Percentiles rank a stretch among this genome's conserved stretches.
phyloP scores from a whole-genome alignment of 2,113 vertebrate genomes.

The Arvicanthis niloticus region DNA sequence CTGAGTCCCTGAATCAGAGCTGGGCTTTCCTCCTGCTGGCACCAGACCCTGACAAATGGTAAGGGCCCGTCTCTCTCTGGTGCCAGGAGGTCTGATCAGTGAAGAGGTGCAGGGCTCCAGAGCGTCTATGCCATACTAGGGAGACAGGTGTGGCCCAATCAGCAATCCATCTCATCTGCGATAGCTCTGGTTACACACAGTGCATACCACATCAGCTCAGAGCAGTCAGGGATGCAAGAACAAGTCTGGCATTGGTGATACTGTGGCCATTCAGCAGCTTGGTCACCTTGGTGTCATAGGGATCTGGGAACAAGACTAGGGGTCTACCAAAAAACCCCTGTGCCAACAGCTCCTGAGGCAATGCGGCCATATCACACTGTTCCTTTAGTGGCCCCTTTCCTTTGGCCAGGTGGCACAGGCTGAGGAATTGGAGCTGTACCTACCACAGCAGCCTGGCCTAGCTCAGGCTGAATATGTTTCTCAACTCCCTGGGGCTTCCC shows the following conservation, averaged over 20 bases:
- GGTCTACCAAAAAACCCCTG: conserved; percentile 80
- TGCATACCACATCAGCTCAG: conserved; percentile 78
- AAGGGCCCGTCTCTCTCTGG: conserved; percentile 80
- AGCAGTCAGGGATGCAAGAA: conserved; percentile 85
- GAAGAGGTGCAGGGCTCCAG: conserved; percentile 73
- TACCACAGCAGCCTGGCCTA: not conserved
- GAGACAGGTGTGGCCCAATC: conserved; percentile 85
- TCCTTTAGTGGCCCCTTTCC: conserved; percentile 81
- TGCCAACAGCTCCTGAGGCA: conserved; percentile 81
- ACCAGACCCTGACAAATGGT: conserved; percentile 84
- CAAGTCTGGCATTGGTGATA: conserved; percentile 83
- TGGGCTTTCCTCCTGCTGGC: conserved; percentile 83
- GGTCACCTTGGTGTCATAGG: conserved; percentile 80
- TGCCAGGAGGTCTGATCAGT: conserved; percentile 89
- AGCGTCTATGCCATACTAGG: conserved; percentile 77
- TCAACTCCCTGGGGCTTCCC: not conserved
- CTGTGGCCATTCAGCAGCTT: conserved; percentile 82
- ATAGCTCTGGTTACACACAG: conserved; percentile 86
- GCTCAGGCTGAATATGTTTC: not conserved
- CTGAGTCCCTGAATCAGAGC: conserved; percentile 81
- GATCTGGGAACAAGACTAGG: conserved; percentile 83
- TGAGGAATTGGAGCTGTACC: not conserved
- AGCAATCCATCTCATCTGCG: conserved; percentile 81
- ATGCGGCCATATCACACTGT: conserved; percentile 81
- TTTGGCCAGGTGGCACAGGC: conserved; percentile 75